Evolutionary conservation across 2,113 vertebrate species (phyloP), one percentile per base, ranked within the genome.

Genomic region (Hypanus sabinus): DNA sequence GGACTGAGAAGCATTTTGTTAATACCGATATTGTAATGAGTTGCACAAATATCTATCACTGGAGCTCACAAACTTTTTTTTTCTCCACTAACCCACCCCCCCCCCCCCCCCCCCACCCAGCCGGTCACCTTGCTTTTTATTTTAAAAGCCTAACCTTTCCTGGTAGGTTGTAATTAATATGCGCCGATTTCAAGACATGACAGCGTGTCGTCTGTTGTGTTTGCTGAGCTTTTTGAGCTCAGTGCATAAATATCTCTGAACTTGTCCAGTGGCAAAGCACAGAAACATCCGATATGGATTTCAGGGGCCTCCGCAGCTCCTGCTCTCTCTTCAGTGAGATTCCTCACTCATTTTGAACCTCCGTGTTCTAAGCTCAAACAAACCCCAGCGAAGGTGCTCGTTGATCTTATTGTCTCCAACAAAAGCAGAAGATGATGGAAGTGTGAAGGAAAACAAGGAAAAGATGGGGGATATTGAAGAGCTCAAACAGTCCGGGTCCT

Each of bases 101-200:
- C 46, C 46, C 46, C 46, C 46, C 2, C 46, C 46, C 4, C 46
- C 5, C 88, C 90, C 65, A 71, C n/a, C n/a, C n/a, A n/a, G n/a
- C n/a, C n/a, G n/a, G 57, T 70, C 91, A 93, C 91, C 91, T 93
- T 93, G 91, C 18, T 38, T 93, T 55, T 73, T 93, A 27, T 93
- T 24, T 93, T 73, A 75, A 93, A 93, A 93, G 70, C 10, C 12
- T 93, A 93, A 93, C 91, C 91, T 73, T 93, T 93, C 60, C 18
- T 65, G 27, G 90, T 71, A 71, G 68, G 68, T 71, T 68, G 36
- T 93, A 70, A 93, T 93, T 71, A 93, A 93, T 73, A 93, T 93
- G 90, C 90, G 71, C 46, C 0, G 90, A 93, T 93, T 93, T 73
- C 38, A 24, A 93, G 38, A 73, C 18, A n/a, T 73, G 46, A 36